A percentile compares a stretch with the other conserved stretches of the same genome.
phyloP scores from a whole-genome alignment of 2,113 vertebrate species.

The Rhynchomys soricoides region DNA sequence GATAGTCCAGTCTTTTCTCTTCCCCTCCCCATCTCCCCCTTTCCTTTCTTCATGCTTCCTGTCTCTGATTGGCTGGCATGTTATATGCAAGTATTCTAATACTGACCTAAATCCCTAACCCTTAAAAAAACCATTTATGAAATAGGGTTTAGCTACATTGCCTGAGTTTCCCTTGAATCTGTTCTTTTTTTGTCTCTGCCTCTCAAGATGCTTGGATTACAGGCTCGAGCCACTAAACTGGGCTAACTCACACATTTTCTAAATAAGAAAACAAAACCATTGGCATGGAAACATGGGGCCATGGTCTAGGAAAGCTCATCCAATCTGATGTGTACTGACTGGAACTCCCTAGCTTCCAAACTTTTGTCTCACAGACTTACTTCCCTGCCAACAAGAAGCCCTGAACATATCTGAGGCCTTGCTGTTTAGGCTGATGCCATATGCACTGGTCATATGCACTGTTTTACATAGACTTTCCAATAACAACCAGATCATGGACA shows the following conservation, averaged over 20 bases:
- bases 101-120: background rate
- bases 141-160: background rate
- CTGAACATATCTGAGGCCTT: background rate
- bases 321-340: background rate
- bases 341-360: background rate
- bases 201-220: background rate
- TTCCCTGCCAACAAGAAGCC: background rate
- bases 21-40: no score
- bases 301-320: background rate
- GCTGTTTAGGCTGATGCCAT: background rate
- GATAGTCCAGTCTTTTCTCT: background rate
- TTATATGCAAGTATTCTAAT: background rate
- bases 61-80: background rate
- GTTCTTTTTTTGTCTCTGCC: background rate
- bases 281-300: background rate
- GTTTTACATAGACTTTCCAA: background rate
- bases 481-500: background rate
- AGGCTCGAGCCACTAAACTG: background rate
- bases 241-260: background rate
- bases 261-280: background rate
- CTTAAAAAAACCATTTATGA: background rate
- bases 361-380: background rate
- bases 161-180: background rate
- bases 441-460: background rate
- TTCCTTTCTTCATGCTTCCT: background rate